phyloP scores from a whole-genome alignment of 1,140 invertebrate species.

The Temnothorax curvispinosus region DNA sequence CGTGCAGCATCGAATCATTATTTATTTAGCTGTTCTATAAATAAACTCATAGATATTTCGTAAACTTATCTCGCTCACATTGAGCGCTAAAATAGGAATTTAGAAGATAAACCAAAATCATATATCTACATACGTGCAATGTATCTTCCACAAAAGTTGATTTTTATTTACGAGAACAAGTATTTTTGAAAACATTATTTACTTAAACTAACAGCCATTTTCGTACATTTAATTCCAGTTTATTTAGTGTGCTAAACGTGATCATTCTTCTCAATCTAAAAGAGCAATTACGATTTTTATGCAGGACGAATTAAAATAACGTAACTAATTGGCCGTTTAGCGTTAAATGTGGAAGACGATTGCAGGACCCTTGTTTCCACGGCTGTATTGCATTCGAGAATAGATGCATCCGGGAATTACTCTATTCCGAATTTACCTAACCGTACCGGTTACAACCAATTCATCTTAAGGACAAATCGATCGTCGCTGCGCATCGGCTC shows the following conservation, averaged over 20 bases:
- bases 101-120: not conserved
- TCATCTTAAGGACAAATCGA: constrained; percentile 48
- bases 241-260: not conserved
- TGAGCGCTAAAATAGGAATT: not conserved
- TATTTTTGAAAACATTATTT: not conserved
- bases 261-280: not conserved
- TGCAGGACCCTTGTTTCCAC: not conserved
- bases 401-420: constrained; percentile 52
- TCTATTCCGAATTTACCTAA: constrained; percentile 48
- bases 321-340: constrained; percentile 23
- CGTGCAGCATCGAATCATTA: not conserved
- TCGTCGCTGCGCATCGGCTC: constrained; percentile 26
- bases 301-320: not conserved
- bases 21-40: not conserved
- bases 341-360: constrained; percentile 5
- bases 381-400: constrained; percentile 2
- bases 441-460: constrained; percentile 49
- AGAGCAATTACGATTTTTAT: constrained; percentile 5
- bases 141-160: not conserved
- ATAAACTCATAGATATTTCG: not conserved
- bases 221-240: not conserved
- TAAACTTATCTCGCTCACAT: not conserved
- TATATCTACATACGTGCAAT: not conserved
- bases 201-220: not conserved
- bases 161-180: not conserved